A percentile compares a stretch with the other conserved stretches of the same genome.
Evolutionary conservation across 2,113 vertebrate species (phyloP).

Genomic region (Ammodytes marinus): DNA sequence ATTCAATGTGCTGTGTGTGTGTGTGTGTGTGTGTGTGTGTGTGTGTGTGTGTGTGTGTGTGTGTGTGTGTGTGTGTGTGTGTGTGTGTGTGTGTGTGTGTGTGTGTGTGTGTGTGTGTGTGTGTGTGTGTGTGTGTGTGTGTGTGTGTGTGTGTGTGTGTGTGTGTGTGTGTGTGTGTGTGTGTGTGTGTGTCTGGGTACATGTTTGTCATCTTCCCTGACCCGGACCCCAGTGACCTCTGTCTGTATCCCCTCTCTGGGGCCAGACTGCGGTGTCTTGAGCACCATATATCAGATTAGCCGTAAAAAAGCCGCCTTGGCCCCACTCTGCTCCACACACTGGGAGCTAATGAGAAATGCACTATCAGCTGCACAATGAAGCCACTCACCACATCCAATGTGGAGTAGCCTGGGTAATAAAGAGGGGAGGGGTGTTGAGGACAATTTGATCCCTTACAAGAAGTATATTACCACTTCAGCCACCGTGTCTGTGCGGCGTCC

Average conservation of each 20-base stretch:
- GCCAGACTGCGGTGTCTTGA: constrained; percentile 61
- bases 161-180: constrained; percentile 11
- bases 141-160: not conserved
- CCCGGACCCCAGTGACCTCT: constrained; percentile 65
- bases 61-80: not conserved
- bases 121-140: too few species aligned
- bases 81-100: constrained; percentile 5
- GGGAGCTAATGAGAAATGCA: constrained; percentile 78
- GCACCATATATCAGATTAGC: constrained; percentile 78
- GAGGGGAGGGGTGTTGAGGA: constrained; percentile 70
- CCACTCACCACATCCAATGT: constrained; percentile 60
- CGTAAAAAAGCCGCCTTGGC: constrained; percentile 69
- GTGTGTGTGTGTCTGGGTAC: not conserved
- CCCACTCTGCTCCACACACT: constrained; percentile 57
- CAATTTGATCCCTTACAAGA: constrained; percentile 76
- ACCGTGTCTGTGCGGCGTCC: constrained; percentile 55
- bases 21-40: constrained; percentile 6
- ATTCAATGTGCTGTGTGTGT: not conserved
- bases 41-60: too few species aligned
- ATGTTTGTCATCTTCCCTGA: constrained; percentile 48
- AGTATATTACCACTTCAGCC: constrained; percentile 76
- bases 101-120: constrained; percentile 5
- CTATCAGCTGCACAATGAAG: constrained; percentile 74
- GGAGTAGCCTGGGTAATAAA: constrained; percentile 72
- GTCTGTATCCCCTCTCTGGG: constrained; percentile 62